Evolutionary conservation across 1,140 invertebrate genomes (phyloP), one percentile per base, ranked within the genome.

Genomic region (Aplysia californica): DNA sequence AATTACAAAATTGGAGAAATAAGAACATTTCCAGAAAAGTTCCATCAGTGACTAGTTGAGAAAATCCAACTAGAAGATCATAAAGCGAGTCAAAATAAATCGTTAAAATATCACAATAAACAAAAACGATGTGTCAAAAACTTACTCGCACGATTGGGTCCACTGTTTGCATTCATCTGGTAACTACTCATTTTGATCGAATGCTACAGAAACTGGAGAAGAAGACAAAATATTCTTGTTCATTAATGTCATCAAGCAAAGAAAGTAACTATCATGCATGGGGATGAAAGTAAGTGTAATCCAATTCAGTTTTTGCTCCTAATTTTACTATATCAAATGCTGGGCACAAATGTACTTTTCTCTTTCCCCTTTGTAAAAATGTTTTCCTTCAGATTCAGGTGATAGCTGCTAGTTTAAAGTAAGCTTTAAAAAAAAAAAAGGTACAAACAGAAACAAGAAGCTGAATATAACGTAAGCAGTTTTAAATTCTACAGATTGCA

Each of bases 161-260:
- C 79, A 35, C 68, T 76, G 39, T 69, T 67, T 20, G 77, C 66
- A 76, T 81, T 83, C 71, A 83, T 79, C 72, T 82, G 82, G 58
- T 83, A 82, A 56, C 80, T 80, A 78, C 81, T 83, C 79, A 81
- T 82, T 35, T 80, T 76, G 31, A 77, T 44, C 29, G 38, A 50
- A 35, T 61, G 74, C 72, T 71, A 39, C 35, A 38, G 3, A 58
- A 20, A 18, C n/a, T n/a, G n/a, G n/a, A n/a, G n/a, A n/a, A n/a
- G n/a, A n/a, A n/a, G n/a, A n/a, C n/a, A n/a, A n/a, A n/a, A n/a
- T n/a, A n/a, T n/a, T n/a, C n/a, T n/a, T n/a, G n/a, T n/a, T n/a
- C n/a, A n/a, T n/a, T n/a, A n/a, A n/a, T n/a, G n/a, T n/a, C 66
- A 36, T 35, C 66, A 50, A 36, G 21, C 64, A 26, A 33, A 38